These are phyloP conservation scores for Blera fallax DNA, from an alignment of 2,888 invertebrate species.

Conservation along the genomic window DNA sequence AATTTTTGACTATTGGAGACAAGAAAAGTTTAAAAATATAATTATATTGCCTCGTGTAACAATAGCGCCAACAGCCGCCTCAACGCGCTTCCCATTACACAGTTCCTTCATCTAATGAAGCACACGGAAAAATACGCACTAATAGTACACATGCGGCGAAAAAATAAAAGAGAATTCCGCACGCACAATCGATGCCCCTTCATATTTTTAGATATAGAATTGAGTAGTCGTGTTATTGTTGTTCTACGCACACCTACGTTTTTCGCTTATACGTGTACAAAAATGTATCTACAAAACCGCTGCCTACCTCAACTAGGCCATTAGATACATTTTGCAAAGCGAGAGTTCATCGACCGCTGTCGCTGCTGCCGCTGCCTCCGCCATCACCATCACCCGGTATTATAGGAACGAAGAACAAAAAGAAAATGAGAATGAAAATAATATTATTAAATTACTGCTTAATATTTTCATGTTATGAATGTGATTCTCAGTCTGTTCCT, in stretches of 20 bases:
- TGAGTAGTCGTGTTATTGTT: slow-evolving; percentile 55
- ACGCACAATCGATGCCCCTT: slow-evolving; percentile 69
- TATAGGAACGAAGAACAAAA: slow-evolving; percentile 25
- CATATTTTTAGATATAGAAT: slow-evolving; percentile 69
- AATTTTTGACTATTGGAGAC: neutral
- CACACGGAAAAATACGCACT: slow-evolving; percentile 8
- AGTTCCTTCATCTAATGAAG: slow-evolving; percentile 15
- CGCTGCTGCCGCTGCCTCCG: neutral
- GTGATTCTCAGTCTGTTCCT: slow-evolving; percentile 25
- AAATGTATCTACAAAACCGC: slow-evolving; percentile 51
- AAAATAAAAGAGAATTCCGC: slow-evolving; percentile 23
- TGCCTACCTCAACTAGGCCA: slow-evolving; percentile 73
- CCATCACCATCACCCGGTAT: neutral
- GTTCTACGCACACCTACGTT: slow-evolving; percentile 66
- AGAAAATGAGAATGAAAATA: slow-evolving; percentile 34
- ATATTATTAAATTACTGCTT: slow-evolving; percentile 67
- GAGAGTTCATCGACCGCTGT: slow-evolving; percentile 60
- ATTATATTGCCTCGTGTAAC: neutral
- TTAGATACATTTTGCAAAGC: slow-evolving; percentile 67
- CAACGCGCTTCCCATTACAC: neutral
- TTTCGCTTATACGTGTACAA: slow-evolving; percentile 23
- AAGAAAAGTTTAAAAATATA: neutral
- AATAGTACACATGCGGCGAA: neutral
- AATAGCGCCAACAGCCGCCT: neutral
- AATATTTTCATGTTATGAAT: slow-evolving; percentile 62